Evolutionary conservation across 2,113 vertebrate genomes (phyloP), one percentile per base, ranked within the genome.

Genomic region (Chionomys nivalis): DNA sequence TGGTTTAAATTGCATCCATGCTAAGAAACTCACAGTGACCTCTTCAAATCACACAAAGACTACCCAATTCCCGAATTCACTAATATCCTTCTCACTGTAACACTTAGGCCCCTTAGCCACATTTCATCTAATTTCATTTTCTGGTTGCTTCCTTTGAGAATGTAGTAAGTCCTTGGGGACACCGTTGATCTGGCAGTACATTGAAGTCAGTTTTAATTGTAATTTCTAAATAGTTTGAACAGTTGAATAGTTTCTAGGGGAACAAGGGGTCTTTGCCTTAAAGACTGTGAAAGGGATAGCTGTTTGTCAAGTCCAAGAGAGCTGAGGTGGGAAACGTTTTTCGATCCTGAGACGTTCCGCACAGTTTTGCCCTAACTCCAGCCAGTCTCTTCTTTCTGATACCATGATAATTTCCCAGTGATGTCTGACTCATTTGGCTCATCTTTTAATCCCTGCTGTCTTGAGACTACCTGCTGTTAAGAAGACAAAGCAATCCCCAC

Each of bases 401-500:
- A 73, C 93, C 21, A 96, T 75, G 39, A 89, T 85, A 36, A 12
- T 94, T 97, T 97, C 47, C 89, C 17, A 91, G 6, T 76, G 82
- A 94, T 96, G 52, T 78, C 83, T 94, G 66, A 66, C 55, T 91
- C 55, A 87, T 47, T 81, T 85, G 76, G 55, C 55, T 58, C 17
- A 58, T 58, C 19, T 89, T 83, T 94, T 91, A 89, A 66, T 93
- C 94, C 75, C 83, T 92, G 90, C 61, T 97, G 42, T 93, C 87
- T 97, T 91, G 70, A 95, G 96, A 87, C 70, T 6, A 61, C 52
- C 26, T 66, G 87, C 44, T 61, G 63, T 96, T 85, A 85, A 82
- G 82, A 93, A 88, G 91, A 94, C 86, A 95, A 95, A 92, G 94
- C 78, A 90, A 93, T 90, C 49, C 89, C 85, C 58, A 68, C 31